Evolutionary conservation across 2,888 invertebrate genomes (phyloP).

Genomic region (Mythimna loreyi): DNA sequence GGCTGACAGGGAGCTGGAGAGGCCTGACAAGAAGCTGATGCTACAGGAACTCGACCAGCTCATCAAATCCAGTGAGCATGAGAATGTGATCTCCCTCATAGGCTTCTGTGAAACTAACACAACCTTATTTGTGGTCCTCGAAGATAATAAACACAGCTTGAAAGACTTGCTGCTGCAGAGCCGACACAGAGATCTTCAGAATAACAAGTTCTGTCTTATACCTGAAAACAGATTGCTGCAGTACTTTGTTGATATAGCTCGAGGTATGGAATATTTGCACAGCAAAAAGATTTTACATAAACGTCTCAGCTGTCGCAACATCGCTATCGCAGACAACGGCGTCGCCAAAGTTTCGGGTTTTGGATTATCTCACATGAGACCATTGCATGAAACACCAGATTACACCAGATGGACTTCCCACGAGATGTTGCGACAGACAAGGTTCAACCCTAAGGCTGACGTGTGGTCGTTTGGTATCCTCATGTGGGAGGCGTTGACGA

Average conservation of each 20-base stretch:
- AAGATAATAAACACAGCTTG: constrained; percentile 92
- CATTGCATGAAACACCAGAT: constrained; percentile 92
- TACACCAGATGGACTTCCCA: constrained; percentile 95
- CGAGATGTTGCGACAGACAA: constrained; percentile 93
- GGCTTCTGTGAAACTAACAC: constrained; percentile 95
- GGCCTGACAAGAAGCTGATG: constrained; percentile 89
- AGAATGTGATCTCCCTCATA: constrained; percentile 93
- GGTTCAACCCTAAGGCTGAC: constrained; percentile 93
- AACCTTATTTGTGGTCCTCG: constrained; percentile 93
- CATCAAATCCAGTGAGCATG: constrained; percentile 93
- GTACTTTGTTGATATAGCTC: constrained; percentile 92
- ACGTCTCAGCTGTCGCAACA: constrained; percentile 93
- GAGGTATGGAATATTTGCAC: constrained; percentile 93
- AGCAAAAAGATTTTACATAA: constrained; percentile 93
- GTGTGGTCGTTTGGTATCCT: constrained; percentile 96
- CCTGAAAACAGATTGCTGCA: constrained; percentile 92
- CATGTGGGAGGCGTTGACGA: constrained; percentile 95
- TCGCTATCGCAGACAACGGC: constrained; percentile 92
- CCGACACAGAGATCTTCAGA: constrained; percentile 88
- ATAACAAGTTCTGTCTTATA: constrained; percentile 91
- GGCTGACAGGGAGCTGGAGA: constrained; percentile 89
- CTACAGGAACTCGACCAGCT: constrained; percentile 94
- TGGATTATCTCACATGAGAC: constrained; percentile 93
- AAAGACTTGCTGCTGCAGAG: constrained; percentile 93
- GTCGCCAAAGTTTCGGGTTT: constrained; percentile 94